phyloP scores from a whole-genome alignment of 2,888 invertebrate genomes.

The Acronicta aceris region DNA sequence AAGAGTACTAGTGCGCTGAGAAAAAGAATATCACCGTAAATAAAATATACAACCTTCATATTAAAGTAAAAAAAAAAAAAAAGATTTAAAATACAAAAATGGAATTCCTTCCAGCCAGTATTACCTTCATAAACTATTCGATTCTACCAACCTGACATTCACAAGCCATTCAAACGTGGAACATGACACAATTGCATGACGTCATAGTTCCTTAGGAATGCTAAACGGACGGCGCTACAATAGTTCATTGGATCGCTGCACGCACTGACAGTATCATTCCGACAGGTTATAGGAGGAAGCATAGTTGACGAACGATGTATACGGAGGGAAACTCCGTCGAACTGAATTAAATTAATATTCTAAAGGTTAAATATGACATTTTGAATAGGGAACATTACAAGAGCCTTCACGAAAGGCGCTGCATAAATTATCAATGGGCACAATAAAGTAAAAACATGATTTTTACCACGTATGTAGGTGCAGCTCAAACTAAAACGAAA shows the following conservation, averaged over 20 bases:
- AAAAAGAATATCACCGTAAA: too few relatives aligned
- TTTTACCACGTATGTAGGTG: too few relatives aligned
- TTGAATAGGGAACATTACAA: too few relatives aligned
- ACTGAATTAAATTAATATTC: not conserved
- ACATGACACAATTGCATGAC: conserved; percentile 1
- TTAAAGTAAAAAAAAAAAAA: too few relatives aligned
- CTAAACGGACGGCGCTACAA: conserved; percentile 6
- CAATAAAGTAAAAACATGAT: too few relatives aligned
- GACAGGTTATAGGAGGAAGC: not conserved
- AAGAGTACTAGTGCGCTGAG: too few relatives aligned
- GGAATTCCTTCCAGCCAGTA: not conserved
- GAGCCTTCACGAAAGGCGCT: too few relatives aligned
- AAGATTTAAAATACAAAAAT: not conserved
- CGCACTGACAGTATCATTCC: conserved; percentile 1
- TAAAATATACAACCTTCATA: too few relatives aligned
- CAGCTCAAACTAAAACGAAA: too few relatives aligned
- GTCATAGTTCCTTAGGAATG: conserved; percentile 11
- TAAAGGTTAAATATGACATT: too few relatives aligned
- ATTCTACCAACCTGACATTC: not conserved
- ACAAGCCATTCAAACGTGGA: conserved; percentile 1
- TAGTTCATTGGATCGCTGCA: conserved; percentile 6
- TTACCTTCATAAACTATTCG: too few relatives aligned
- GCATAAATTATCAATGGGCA: too few relatives aligned
- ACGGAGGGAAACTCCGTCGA: not conserved
- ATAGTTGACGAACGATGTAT: not conserved